A percentile compares a stretch with the other conserved stretches of the same genome.
Evolutionary conservation across 2,797 vertebrate genomes (phyloP).

Genomic region (Enteromius afrohamiltoni): DNA sequence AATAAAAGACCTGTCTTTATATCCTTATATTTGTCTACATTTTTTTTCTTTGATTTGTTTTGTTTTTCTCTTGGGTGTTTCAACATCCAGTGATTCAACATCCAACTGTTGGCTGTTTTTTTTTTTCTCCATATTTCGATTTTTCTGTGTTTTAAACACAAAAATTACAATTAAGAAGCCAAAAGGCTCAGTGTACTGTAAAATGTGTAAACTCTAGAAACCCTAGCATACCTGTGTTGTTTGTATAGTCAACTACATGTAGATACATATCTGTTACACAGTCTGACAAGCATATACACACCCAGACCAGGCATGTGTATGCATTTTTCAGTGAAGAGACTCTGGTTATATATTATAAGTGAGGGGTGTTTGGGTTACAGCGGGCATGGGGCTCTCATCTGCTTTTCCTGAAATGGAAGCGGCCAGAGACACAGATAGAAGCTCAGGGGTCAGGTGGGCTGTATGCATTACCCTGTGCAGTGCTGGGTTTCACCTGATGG

Average conservation of each 20-base stretch:
- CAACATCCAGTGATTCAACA: neutral
- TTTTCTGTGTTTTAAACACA: neutral
- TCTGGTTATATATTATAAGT: conserved; percentile 54
- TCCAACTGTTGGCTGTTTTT: neutral
- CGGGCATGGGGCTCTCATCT: conserved; percentile 53
- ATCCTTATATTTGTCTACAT: neutral
- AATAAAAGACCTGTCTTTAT: neutral
- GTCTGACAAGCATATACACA: conserved; percentile 34
- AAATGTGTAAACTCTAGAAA: neutral
- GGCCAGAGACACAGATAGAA: conserved; percentile 38
- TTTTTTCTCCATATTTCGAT: neutral
- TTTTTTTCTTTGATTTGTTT: neutral
- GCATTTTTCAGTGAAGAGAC: conserved; percentile 41
- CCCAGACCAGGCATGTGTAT: conserved; percentile 38
- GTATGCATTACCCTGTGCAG: conserved; percentile 60
- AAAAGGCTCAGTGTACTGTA: neutral
- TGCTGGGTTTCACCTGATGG: conserved; percentile 57
- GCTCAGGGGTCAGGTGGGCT: conserved; percentile 50
- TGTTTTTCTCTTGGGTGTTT: neutral
- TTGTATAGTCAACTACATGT: conserved; percentile 36
- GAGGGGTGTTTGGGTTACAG: conserved; percentile 56
- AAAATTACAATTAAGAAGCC: neutral
- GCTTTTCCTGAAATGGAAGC: conserved; percentile 53
- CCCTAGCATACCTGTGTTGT: conserved; percentile 15
- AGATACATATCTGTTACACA: conserved; percentile 43